Base-by-base conservation (phyloP, 2,888 invertebrate genomes). In the Willowsia nigromaculata region DNA sequence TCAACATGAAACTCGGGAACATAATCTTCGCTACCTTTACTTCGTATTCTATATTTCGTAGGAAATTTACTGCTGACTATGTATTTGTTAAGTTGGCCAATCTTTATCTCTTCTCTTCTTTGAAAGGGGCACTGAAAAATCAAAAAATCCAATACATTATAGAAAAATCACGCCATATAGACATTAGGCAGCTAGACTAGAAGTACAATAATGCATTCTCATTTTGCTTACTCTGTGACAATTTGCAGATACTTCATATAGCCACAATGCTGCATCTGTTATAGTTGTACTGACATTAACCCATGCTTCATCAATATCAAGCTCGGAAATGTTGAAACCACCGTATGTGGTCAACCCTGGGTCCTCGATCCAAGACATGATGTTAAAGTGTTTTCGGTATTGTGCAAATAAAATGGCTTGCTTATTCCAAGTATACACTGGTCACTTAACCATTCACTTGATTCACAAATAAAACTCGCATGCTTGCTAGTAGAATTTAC, bases 261-360 rank as follows among this genome's bases (percentile, higher is more conserved):
- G 94, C 93, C 95, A 95, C 13, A 95, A 94, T 88, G 93, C 93
- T 6, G 93, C 82, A 91, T 92, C 92, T 7, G 80, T 74, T 78
- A 93, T 93, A n/a, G 91, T 92, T 18, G 93, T 94, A 18, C 93
- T 93, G 43, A 95, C 94, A 87, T 94, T 94, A 92, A 95, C 94
- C 93, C 96, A 97, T 0, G 96, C 96, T 94, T 97, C 94, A 93
- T 97, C 96, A 93, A 95, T 95, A 90, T 94, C 93, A 93, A 97
- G 93, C 11, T 94, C 93, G 0, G 95, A 94, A 94, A 96, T 94
- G 93, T 96, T 94, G 81, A 96, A 94, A 22, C 95, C 95, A 85
- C 95, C 94, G 93, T 95, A 95, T 89, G 94, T 94, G 83, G 94
- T 94, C 90, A 93, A 94, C 0, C 94, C 95, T 15, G 96, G 95